phyloP scores from a whole-genome alignment of 1,140 invertebrate species.

The Aphaenogaster ashmeadi region DNA sequence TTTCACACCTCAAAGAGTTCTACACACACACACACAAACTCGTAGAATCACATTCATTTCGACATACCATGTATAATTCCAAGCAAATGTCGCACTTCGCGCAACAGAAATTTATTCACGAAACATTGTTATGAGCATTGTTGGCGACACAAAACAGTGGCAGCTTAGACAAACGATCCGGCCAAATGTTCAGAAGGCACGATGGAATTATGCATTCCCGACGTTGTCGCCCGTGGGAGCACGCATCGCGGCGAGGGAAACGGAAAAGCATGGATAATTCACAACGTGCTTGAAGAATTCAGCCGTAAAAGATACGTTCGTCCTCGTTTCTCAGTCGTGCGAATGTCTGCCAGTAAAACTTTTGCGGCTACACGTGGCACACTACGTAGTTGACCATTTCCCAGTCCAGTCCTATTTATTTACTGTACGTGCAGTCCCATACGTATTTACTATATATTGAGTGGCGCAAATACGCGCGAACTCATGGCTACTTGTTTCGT shows the following conservation, averaged over 20 bases:
- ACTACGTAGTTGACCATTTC: neutral
- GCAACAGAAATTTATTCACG: constrained; percentile 40
- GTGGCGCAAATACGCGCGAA: neutral
- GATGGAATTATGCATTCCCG: constrained; percentile 49
- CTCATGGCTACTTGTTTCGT: neutral
- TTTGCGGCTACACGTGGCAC: constrained; percentile 25
- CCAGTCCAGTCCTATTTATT: neutral
- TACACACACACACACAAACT: neutral
- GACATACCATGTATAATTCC: neutral
- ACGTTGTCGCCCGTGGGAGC: constrained; percentile 31
- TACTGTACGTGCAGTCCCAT: too few species aligned
- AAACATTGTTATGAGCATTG: constrained; percentile 44
- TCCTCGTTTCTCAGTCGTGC: constrained; percentile 22
- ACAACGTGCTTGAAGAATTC: constrained; percentile 48
- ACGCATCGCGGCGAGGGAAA: constrained; percentile 13
- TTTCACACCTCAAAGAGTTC: neutral
- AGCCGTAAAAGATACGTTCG: constrained; percentile 58
- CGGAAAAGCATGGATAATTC: constrained; percentile 36
- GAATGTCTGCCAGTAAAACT: constrained; percentile 64
- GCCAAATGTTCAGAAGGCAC: constrained; percentile 47
- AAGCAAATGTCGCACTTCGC: neutral
- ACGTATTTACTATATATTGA: constrained; percentile 25
- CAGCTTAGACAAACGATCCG: constrained; percentile 37
- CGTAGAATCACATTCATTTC: constrained; percentile 2
- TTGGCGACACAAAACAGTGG: constrained; percentile 26